Base-by-base conservation (phyloP, 2,797 vertebrate genomes). In the Myoxocephalus aenaeus region DNA sequence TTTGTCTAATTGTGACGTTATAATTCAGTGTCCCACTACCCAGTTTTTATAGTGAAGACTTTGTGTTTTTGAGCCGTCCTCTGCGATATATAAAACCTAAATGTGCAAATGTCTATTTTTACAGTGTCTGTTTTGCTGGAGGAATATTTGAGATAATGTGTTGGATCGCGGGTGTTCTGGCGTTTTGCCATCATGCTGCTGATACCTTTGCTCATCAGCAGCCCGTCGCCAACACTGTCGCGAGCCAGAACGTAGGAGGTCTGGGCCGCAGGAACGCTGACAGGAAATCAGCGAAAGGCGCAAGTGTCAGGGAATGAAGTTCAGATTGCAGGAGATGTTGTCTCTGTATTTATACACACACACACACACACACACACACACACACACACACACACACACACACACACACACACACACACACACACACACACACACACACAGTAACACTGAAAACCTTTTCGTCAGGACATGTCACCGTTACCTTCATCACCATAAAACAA, bases 211-310 rank as follows among this genome's bases (percentile, higher is more conserved):
- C 62, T 79, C 58, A 65, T 76, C 65, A 44, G 22, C 74, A 62
- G 69, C 59, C 53, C 4, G 75, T 46, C 62, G 64, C 48, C 56
- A 73, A 74, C 48, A 15, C 40, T 58, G 75, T 75, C 18, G 6
- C 15, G 74, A 82, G 59, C 56, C 63, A 42, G 65, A 46, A 65
- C 50, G 44, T 5, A 7, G 36, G n/a, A 65, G 42, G 68, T 62
- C 29, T 6, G 59, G 25, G 57, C 61, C 74, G 27, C 65, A 83
- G 53, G 54, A 58, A 11, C 2, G 36, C 73, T 81, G 85, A 79
- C 78, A 65, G 58, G 70, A 73, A 71, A 75, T 73, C 84, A 82
- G 65, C 46, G 3, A 40, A 54, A 82, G 70, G n/a, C n/a, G 4
- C 66, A 38, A 79, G 77, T 70, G 50, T 70, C 70, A 13, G 59